Evolutionary conservation across 2,113 vertebrate species (phyloP).

Genomic region (Ceyx melanurus): DNA sequence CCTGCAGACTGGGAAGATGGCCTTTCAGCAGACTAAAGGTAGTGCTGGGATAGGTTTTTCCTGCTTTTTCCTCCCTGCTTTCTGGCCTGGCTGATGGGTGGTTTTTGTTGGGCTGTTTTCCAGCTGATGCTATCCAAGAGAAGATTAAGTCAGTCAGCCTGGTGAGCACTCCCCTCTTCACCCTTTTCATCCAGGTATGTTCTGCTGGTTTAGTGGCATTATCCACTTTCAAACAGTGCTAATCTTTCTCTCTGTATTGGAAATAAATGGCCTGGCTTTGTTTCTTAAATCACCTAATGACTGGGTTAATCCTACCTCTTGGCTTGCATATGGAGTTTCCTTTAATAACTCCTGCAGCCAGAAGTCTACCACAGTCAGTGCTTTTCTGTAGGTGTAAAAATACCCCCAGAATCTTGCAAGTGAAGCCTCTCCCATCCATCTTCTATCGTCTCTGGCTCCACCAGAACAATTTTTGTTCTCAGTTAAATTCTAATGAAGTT

Average conservation of each 20-base stretch:
- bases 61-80: background rate
- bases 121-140: slow-evolving; percentile 74
- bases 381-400: background rate
- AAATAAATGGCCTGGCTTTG: background rate
- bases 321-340: background rate
- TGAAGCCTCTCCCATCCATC: background rate
- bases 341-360: background rate
- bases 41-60: background rate
- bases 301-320: background rate
- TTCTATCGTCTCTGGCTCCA: background rate
- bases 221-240: background rate
- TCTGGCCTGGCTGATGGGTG: background rate
- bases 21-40: slow-evolving; percentile 67
- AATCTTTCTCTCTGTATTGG: background rate
- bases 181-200: slow-evolving; percentile 79
- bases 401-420: background rate
- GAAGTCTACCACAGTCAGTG: background rate
- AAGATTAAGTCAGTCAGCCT: slow-evolving; percentile 38
- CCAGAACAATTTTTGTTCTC: background rate
- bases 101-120: background rate
- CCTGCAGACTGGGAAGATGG: background rate
- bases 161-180: slow-evolving; percentile 79
- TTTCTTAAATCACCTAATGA: background rate
- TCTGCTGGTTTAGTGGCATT: background rate
- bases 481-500: background rate